Base-by-base conservation (phyloP, 2,888 invertebrate genomes). In the Iphiclides podalirius region DNA sequence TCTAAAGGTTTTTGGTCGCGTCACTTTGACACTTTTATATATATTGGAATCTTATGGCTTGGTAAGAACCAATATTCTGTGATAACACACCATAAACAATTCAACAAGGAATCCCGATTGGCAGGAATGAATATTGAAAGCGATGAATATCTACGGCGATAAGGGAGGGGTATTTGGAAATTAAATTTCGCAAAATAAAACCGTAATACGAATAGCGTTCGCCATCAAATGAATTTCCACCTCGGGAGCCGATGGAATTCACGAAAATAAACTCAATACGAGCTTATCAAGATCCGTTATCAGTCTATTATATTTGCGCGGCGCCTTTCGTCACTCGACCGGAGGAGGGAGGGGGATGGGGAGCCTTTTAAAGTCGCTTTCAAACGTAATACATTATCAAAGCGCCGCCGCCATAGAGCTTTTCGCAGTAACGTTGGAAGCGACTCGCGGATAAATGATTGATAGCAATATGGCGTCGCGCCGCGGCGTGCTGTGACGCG, bases 311-410 rank as follows among this genome's bases (percentile, higher is more conserved):
- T 82, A 75, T 82, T 79, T 76, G 74, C 72, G 61, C 71, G 72
- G 65, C 75, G 70, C 70, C 67, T 69, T 75, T 69, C 64, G 60
- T n/a, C n/a, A n/a, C n/a, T n/a, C n/a, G n/a, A n/a, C n/a, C n/a
- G n/a, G n/a, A n/a, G n/a, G n/a, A n/a, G n/a, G n/a, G n/a, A 72
- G 71, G n/a, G 59, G 59, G 55, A 61, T 57, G 66, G 72, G 70
- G 67, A 70, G 72, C 68, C 72, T 80, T 82, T 77, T 72, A 79
- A 79, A 81, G 76, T 75, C 67, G 67, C 66, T 79, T 85, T 82
- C 79, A 79, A 84, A 77, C 70, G 80, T 81, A 74, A 84, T 84
- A 83, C 79, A 85, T 86, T 85, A 85, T 80, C 67, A 77, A 74
- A 74, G 74, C 72, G 77, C 72, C 72, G 72, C 72, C 70, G 78